Base-by-base conservation (phyloP, 2,113 vertebrate species). In the Puntigrus tetrazona region DNA sequence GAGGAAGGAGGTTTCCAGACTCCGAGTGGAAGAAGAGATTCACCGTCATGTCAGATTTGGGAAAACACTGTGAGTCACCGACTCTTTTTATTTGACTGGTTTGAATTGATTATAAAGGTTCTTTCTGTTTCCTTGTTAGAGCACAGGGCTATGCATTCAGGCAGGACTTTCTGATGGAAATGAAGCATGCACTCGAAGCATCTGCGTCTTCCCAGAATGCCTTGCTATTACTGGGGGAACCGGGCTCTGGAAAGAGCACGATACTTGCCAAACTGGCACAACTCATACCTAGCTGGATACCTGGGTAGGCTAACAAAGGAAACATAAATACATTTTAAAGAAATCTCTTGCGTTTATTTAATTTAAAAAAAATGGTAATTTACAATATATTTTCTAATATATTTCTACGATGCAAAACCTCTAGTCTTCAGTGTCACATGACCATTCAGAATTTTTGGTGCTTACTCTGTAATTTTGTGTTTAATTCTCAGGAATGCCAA, bases 181-280 rank as follows among this genome's bases (percentile, higher is more conserved):
- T 94, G 13, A 89, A 77, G 82, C 86, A 83, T 72, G 81, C 70
- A 13, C 13, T 94, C 82, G 84, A 84, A 47, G 63, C 78, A 78
- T 83, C 83, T 8, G 34, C 72, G n/a, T 50, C 79, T 8, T 76
- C 59, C 20, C 86, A 57, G 82, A 91, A 84, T 57, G 55, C 88
- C 5, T 18, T 90, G 78, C 85, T 94, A 34, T 61, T 93, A 29
- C 72, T 92, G 80, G 93, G 92, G 22, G 88, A 91, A 14, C 81
- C 89, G 31, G 93, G 93, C 38, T 91, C 84, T 57, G 94, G 94
- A 7, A 95, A 94, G 88, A 94, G 91, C 89, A 85, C 87, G 13
- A 81, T 88, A 27, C 88, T 92, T 73, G 94, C 94, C 34, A 91
- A 90, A 50, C 77, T 89, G 43, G 90, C 93, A 18, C 86, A 90